A percentile compares a stretch with the other conserved stretches of the same genome.
These are phyloP conservation scores for Patiria miniata DNA, from an alignment of 35 echinoderm and acorn worm species.

Conservation along the genomic window DNA sequence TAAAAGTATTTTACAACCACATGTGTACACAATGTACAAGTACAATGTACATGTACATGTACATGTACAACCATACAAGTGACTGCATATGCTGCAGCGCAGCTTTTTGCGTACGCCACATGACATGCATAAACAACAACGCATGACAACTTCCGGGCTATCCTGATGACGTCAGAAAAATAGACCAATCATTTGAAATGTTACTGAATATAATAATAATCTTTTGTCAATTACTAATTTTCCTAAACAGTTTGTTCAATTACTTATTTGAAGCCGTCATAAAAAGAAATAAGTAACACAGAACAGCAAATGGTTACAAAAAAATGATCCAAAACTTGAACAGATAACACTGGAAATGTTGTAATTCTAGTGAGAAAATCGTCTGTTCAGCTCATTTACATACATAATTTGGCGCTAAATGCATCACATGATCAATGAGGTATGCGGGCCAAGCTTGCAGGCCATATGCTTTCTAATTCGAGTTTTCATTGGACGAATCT, in stretches of 20 bases:
- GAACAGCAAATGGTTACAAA: no score
- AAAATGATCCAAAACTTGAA: no score
- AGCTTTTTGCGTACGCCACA: no score
- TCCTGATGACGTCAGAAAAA: neutral
- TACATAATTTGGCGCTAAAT: slow-evolving; percentile 32
- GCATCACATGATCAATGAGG: slow-evolving; percentile 33
- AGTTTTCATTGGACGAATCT: slow-evolving; percentile 80
- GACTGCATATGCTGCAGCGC: no score
- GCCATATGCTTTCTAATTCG: slow-evolving; percentile 19
- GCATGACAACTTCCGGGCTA: neutral
- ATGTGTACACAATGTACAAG: no score
- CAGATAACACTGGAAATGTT: no score
- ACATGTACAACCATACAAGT: no score
- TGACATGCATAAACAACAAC: neutral
- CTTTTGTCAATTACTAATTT: slow-evolving; percentile 8
- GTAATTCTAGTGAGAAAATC: neutral
- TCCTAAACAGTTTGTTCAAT: no score
- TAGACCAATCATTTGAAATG: neutral
- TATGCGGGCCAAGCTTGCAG: neutral
- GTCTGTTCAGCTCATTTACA: slow-evolving; percentile 25
- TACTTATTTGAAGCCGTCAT: no score
- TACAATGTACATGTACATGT: no score
- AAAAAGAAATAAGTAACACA: no score
- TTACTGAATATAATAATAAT: neutral
- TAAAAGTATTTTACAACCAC: no score